These are phyloP conservation scores for Eurytoma californica DNA, from an alignment of 2,888 invertebrate species.

Conservation along the genomic window DNA sequence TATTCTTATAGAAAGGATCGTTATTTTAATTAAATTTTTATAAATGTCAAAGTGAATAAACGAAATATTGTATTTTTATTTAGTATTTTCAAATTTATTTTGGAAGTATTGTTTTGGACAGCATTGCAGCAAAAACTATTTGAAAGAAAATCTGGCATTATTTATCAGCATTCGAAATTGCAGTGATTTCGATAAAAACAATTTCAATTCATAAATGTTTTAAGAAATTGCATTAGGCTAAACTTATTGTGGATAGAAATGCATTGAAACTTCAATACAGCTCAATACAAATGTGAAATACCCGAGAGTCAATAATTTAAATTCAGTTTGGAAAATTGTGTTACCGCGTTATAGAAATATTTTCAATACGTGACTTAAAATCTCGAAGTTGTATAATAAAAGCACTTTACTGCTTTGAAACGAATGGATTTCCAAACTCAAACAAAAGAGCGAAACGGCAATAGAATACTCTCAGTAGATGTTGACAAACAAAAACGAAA, in stretches of 20 bases:
- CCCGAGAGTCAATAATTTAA: conserved; percentile 7
- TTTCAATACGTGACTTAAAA: not conserved
- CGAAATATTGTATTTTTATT: too few relatives aligned
- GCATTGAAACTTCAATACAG: not conserved
- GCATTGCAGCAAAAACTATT: too few relatives aligned
- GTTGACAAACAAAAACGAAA: too few relatives aligned
- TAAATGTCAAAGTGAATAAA: too few relatives aligned
- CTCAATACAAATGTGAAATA: not conserved
- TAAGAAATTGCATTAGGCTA: not conserved
- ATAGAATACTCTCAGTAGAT: too few relatives aligned
- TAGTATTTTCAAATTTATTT: not conserved
- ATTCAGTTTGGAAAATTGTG: conserved; percentile 25
- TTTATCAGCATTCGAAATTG: too few relatives aligned
- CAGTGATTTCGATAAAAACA: not conserved
- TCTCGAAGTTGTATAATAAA: not conserved
- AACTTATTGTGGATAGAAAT: not conserved
- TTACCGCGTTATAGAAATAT: not conserved
- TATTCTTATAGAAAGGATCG: too few relatives aligned
- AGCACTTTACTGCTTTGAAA: not conserved
- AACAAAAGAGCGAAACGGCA: not conserved
- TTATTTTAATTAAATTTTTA: too few relatives aligned
- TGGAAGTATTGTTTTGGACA: too few relatives aligned
- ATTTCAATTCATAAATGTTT: not conserved
- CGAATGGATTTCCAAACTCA: conserved; percentile 1
- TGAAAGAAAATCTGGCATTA: too few relatives aligned